Conservation (phyloP, 2,888 invertebrate species). For the Rhopalosiphum nymphaeae region DNA sequence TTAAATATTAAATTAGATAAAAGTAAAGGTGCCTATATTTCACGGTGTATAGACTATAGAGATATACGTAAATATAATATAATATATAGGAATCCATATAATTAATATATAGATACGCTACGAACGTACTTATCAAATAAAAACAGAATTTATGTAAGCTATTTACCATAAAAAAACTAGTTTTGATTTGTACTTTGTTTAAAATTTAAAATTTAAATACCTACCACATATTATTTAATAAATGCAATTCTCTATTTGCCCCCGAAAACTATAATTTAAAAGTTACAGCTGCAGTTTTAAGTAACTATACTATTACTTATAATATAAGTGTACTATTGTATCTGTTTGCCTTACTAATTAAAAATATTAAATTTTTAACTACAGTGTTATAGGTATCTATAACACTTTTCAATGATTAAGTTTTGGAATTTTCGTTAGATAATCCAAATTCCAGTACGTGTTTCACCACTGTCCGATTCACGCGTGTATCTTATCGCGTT, state of each 20-base stretch:
- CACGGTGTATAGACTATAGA: not conserved
- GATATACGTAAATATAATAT: not conserved
- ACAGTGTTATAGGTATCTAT: not conserved
- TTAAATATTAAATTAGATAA: not conserved
- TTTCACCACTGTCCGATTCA: slow-evolving; percentile 28
- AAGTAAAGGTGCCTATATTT: not conserved
- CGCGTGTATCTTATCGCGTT: slow-evolving; percentile 28
- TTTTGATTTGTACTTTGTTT: not conserved
- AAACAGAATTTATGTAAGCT: not conserved
- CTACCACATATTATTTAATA: not conserved
- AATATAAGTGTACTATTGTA: not conserved
- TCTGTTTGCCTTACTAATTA: not conserved
- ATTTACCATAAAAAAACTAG: not conserved
- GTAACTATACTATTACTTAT: not conserved
- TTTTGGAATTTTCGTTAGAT: slow-evolving; percentile 18
- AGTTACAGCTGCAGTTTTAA: not conserved
- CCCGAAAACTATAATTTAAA: not conserved
- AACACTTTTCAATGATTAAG: not conserved
- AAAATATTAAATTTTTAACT: not conserved
- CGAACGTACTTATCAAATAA: not conserved
- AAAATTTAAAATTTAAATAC: not conserved
- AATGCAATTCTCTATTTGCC: not conserved
- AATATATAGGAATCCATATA: not conserved
- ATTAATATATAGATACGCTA: not conserved
- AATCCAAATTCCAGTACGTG: slow-evolving; percentile 51